These are phyloP conservation scores for Aleiodes leptofemur DNA, from an alignment of 2,888 invertebrate species.

Conservation along the genomic window DNA sequence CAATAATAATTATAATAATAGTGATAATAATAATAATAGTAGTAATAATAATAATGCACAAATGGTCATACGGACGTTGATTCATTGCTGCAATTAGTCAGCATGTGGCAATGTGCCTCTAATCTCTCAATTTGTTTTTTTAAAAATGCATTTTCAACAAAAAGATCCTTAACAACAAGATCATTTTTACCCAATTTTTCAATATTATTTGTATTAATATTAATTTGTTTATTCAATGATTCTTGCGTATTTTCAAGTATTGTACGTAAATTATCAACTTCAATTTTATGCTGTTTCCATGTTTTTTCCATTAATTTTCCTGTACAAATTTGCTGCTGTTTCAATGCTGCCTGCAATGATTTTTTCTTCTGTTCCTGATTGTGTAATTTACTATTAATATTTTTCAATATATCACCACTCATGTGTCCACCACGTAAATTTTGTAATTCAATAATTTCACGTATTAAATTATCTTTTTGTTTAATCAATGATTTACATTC, in stretches of 20 bases:
- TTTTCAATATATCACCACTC: slow-evolving; percentile 52
- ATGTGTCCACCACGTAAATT: slow-evolving; percentile 54
- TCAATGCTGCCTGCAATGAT: slow-evolving; percentile 79
- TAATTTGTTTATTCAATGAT: slow-evolving; percentile 77
- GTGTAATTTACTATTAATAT: slow-evolving; percentile 67
- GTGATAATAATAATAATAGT: background rate
- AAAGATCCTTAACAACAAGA: slow-evolving; percentile 87
- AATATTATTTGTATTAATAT: slow-evolving; percentile 77
- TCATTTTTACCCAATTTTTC: slow-evolving; percentile 86
- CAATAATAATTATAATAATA: too few relatives aligned
- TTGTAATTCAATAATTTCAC: slow-evolving; percentile 65
- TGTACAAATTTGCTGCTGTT: slow-evolving; percentile 81
- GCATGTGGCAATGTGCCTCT: slow-evolving; percentile 77
- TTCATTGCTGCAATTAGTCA: slow-evolving; percentile 74
- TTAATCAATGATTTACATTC: slow-evolving; percentile 60
- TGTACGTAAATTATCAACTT: slow-evolving; percentile 77
- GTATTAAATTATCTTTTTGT: slow-evolving; percentile 63
- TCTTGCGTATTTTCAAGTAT: slow-evolving; percentile 77
- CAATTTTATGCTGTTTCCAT: slow-evolving; percentile 78
- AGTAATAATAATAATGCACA: slow-evolving; percentile 16
- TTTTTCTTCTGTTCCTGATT: slow-evolving; percentile 80
- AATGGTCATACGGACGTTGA: slow-evolving; percentile 72
- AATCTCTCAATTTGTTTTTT: slow-evolving; percentile 80
- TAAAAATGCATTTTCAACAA: slow-evolving; percentile 89
- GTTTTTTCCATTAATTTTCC: slow-evolving; percentile 78